Base-by-base conservation (phyloP, 2,113 vertebrate species). In the Apaloderma vittatum region DNA sequence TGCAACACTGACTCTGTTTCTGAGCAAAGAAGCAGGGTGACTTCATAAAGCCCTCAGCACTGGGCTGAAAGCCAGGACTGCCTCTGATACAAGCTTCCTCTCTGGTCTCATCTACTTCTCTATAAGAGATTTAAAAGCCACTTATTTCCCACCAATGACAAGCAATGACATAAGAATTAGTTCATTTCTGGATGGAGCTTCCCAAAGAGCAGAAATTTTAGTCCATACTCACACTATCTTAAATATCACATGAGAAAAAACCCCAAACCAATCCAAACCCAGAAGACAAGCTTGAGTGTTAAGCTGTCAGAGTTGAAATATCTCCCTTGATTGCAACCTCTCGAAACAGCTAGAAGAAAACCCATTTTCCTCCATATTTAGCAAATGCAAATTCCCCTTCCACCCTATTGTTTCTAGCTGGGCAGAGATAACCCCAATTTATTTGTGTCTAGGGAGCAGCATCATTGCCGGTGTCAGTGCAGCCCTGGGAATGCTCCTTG, bases 101-200 rank as follows among this genome's bases (percentile, higher is more conserved):
- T 92, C 68, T 78, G 80, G 94, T 86, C 68, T 94, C 86, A 76
- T 78, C 54, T 45, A 72, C 65, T 93, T 45, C 65, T 70, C 63
- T 74, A 19, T 6, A 88, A 78, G 68, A 89, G 65, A 58, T 68
- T 86, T 91, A 74, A 89, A 95, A 94, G 86, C 58, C 76, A 78
- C 73, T 95, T 37, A 59, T 52, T 92, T 89, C 88, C 83, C 66
- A 86, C 61, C 66, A 86, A n/a, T 34, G 81, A 79, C 66, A 96
- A 57, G 62, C 45, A 85, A 36, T 94, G 90, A 84, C 80, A 37
- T 72, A 86, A 81, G 90, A 92, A 92, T 86, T 81, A 74, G 79
- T 86, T 86, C 77, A 16, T 77, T 55, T 32, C 48, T 63, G n/a
- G 51, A 45, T 18, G 27, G 76, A 78, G 84, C 65, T 82, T 87